These are phyloP conservation scores for Axis porcinus DNA, from an alignment of 2,113 vertebrate genomes.

Conservation along the genomic window DNA sequence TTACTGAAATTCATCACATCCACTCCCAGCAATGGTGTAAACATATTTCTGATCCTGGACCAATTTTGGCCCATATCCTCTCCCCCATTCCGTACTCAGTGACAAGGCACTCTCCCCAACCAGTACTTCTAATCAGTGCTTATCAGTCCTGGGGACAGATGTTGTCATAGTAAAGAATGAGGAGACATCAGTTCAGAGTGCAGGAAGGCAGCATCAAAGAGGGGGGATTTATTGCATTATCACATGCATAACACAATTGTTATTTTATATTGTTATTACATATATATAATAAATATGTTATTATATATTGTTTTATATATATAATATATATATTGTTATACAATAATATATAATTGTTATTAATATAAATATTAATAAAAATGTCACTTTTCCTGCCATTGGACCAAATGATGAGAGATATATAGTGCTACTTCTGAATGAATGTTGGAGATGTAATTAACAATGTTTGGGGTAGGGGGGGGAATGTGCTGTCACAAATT, in stretches of 20 bases:
- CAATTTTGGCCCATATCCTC: not conserved
- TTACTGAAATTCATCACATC: not conserved
- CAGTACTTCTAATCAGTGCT: constrained; percentile 30
- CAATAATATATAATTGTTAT: too few relatives aligned
- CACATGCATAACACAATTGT: constrained; percentile 20
- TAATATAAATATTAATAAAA: constrained; percentile 62
- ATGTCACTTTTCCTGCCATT: constrained; percentile 34
- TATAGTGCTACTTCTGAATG: not conserved
- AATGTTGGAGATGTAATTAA: constrained; percentile 55
- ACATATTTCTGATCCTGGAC: not conserved
- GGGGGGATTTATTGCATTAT: constrained; percentile 62
- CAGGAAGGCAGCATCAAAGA: constrained; percentile 53
- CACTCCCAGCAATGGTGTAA: not conserved
- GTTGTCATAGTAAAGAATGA: constrained; percentile 28
- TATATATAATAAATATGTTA: too few relatives aligned
- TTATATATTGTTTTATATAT: too few relatives aligned
- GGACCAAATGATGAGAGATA: not conserved
- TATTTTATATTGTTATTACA: too few relatives aligned
- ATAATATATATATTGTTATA: too few relatives aligned
- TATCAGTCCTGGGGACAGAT: constrained; percentile 58
- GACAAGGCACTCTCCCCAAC: not conserved
- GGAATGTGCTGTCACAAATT: constrained; percentile 66
- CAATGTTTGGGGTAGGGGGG: not conserved
- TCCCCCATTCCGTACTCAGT: not conserved
- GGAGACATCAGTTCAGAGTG: constrained; percentile 60